Evolutionary conservation across 2,888 invertebrate species (phyloP), one percentile per base, ranked within the genome.

Genomic region (Drosophila hawaiiensis): DNA sequence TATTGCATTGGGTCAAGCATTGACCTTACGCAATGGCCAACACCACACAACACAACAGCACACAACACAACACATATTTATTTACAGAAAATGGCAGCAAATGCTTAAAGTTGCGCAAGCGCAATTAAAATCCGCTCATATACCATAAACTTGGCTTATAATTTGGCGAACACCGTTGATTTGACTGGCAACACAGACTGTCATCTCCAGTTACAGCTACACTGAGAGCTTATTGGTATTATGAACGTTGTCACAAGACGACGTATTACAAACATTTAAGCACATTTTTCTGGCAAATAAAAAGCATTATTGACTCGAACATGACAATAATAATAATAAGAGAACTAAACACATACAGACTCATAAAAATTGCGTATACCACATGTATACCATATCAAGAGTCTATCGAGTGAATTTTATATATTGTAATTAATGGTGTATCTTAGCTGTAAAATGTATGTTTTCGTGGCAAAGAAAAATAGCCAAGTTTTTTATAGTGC

Each of bases 101-200:
- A 43, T 53, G 33, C 14, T 56, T n/a, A 28, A 56, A n/a, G 62
- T 68, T 76, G 70, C 74, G 65, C 70, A 78, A 71, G 69, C 69
- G 61, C 63, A 83, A 82, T 83, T 83, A 72, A 69, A 76, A 50
- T 47, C 67, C 50, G 73, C 59, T 63, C 65, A 73, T 68, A 67
- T 59, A 74, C 78, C 56, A 80, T 86, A 86, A 86, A 86, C 89
- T 79, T 89, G 89, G 85, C 89, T 86, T 89, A 86, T 86, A 81
- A 86, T 89, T 89, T 76, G 75, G 69, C 76, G 76, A 79, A 70
- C 59, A 52, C 43, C 72, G 74, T 65, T 76, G 80, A 83, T 78
- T 71, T 71, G 69, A 82, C 79, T 54, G 64, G 55, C 61, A 25
- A 50, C 49, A 55, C n/a, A 33, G n/a, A 14, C 33, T 25, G 29